Evolutionary conservation across 2,888 invertebrate genomes (phyloP), one percentile per base, ranked within the genome.

Genomic region (Eledona agricola): DNA sequence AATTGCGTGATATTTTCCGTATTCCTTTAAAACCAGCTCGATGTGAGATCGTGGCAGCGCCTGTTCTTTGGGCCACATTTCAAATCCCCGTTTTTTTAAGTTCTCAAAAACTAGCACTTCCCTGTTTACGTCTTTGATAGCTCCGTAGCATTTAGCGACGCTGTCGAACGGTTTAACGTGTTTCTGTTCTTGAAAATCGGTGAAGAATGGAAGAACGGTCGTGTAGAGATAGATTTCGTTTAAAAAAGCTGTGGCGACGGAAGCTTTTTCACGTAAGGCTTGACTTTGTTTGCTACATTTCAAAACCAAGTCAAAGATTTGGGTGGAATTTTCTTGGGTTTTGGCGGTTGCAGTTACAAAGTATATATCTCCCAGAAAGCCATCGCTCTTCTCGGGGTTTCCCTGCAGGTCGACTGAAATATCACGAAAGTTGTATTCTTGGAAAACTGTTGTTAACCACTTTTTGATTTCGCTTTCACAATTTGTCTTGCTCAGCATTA

Each of bases 31-130:
- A 13, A 66, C 61, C n/a, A 70, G 11, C 4, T 45, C 45, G 1
- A 66, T 43, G 42, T 68, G 69, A n/a, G 62, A 46, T 9, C 60
- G 61, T 47, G 69, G 59, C 47, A 69, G 57, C 13, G 57, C 54
- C 22, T 43, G 32, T 23, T 58, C 63, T 4, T 59, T 45, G 58
- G 65, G 49, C 49, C 54, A 58, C 26, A 64, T 10, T 1, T 28
- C 22, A 46, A 58, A 69, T 2, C 61, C 63, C 1, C 32, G 3
- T n/a, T 37, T 16, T 15, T 58, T 65, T 20, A 66, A 40, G 40
- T 69, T 60, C 31, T 63, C 61, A 45, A 67, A 47, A n/a, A 65
- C 55, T 2, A 69, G 20, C 2, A 57, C 31, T 50, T 63, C 65
- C 4, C 53, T 40, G 1, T 22, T 31, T 1, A 58, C 50, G 3